Percentiles rank a stretch among this genome's conserved stretches.
phyloP scores from a whole-genome alignment of 2,888 invertebrate genomes.

The Dichetophora obliterata region DNA sequence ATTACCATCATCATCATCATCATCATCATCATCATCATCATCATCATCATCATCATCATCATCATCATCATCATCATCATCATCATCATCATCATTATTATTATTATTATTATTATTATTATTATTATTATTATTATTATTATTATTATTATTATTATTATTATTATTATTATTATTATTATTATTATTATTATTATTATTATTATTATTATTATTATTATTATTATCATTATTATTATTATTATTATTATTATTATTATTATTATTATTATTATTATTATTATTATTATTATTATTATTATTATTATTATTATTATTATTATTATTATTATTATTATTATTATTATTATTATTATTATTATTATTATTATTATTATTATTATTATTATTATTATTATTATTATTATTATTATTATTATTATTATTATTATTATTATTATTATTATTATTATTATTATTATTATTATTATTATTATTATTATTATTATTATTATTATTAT shows the following conservation, averaged over 20 bases:
- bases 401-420: constrained; percentile 4
- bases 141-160: constrained; percentile 4
- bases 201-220: constrained; percentile 4
- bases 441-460: constrained; percentile 4
- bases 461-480: constrained; percentile 4
- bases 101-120: constrained; percentile 4
- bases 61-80: background rate
- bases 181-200: constrained; percentile 4
- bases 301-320: constrained; percentile 4
- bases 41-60: background rate
- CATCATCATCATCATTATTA: background rate
- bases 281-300: background rate
- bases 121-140: constrained; percentile 1
- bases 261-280: constrained; percentile 2
- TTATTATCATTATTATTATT: constrained; percentile 1
- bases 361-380: constrained; percentile 4
- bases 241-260: constrained; percentile 4
- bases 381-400: constrained; percentile 4
- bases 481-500: constrained; percentile 4
- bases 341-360: constrained; percentile 4
- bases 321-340: constrained; percentile 4
- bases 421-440: constrained; percentile 4
- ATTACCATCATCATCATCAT: background rate
- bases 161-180: constrained; percentile 1
- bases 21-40: background rate